These are phyloP conservation scores for Tadarida brasiliensis DNA, from an alignment of 2,797 vertebrate species.

Conservation along the genomic window DNA sequence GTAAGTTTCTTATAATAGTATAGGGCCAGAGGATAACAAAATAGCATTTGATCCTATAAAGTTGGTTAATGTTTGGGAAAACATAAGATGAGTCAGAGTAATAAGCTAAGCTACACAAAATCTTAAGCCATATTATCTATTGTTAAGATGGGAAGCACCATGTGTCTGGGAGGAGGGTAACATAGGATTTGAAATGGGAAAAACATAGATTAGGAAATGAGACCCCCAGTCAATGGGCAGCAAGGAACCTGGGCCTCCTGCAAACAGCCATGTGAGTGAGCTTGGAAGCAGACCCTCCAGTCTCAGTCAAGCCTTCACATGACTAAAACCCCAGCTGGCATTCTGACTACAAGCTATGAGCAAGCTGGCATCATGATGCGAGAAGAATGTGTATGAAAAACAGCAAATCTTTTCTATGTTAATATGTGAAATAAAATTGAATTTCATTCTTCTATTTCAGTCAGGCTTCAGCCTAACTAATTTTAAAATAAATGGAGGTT, in stretches of 20 bases:
- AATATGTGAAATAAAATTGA: slow-evolving; percentile 22
- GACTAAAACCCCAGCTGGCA: background rate
- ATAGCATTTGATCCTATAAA: background rate
- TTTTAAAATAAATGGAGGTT: slow-evolving; percentile 27
- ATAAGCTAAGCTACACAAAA: slow-evolving; percentile 24
- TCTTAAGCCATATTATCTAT: background rate
- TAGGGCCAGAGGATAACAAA: background rate
- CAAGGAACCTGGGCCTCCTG: background rate
- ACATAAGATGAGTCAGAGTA: background rate
- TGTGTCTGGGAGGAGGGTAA: background rate
- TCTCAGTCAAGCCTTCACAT: background rate
- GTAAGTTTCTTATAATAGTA: slow-evolving; percentile 29
- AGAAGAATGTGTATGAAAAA: background rate
- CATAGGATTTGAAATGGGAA: background rate
- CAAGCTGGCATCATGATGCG: background rate
- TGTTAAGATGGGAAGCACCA: background rate
- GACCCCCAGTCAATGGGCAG: background rate
- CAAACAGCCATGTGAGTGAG: background rate
- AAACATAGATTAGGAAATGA: slow-evolving; percentile 12
- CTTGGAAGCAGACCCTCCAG: background rate
- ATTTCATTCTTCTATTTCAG: background rate
- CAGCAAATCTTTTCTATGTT: background rate
- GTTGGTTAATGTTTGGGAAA: background rate
- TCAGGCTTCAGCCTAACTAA: background rate
- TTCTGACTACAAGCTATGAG: background rate